Evolutionary conservation across 1,140 invertebrate species (phyloP), one percentile per base, ranked within the genome.

Genomic region (Ptiloglossa arizonensis): DNA sequence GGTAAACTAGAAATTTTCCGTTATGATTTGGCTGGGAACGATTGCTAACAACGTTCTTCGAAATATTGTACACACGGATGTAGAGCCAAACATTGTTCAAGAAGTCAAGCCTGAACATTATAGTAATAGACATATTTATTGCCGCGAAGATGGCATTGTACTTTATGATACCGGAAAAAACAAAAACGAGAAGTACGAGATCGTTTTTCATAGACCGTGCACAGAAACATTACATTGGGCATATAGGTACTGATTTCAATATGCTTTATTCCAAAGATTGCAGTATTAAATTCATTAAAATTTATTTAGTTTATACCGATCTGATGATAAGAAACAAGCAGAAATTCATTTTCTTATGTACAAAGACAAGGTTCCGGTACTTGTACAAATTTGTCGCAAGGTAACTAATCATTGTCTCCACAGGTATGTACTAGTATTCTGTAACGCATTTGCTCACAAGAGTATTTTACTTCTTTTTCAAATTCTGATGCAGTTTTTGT

Each of bases 301-400:
- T 81, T 72, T 82, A 93, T 95, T 80, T 88, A 98, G 97, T 91
- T 93, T 98, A 74, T 97, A 94, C 87, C 94, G 97, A n/a, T 94
- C 95, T 8, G 93, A 94, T 63, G 92, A 91, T 74, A 91, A 95
- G 71, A 92, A 94, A 56, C 95, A 95, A 50, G 95, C 95, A 3
- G 95, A 96, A 89, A 90, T 98, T 97, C 90, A 92, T 94, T 67
- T n/a, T n/a, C n/a, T n/a, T n/a, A 92, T 94, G n/a, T 95, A 95
- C 59, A 95, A 96, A 87, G 95, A 96, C 84, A 95, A 94, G 87
- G 91, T 97, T 81, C 96, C 96, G 24, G 79, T 94, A 15, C 94
- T 96, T 79, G 93, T 96, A 3, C 94, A 94, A 89, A 93, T 96
- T 59, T 94, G 94, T 22, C 94, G 93, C 90, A 95, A 96, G 89